Base-by-base conservation (phyloP, 1,140 invertebrate species). In the Drosophila simulans region DNA sequence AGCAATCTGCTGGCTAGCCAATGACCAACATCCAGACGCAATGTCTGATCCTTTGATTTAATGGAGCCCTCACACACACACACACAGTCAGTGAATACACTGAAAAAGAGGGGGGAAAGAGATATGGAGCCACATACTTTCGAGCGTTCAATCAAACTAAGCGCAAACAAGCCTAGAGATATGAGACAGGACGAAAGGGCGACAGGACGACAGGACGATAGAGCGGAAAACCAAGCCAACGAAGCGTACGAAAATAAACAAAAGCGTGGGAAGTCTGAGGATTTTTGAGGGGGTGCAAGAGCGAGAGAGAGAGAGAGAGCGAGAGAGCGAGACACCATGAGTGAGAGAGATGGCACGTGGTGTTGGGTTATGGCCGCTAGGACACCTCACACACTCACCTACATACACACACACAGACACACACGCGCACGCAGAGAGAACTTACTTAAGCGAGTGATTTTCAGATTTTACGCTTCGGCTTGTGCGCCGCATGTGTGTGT, bases 361-460 rank as follows among this genome's bases (percentile, higher is more conserved):
- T 46, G 73, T 39, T 66, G 13, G 58, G 34, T 51, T 56, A 75
- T 64, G 69, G 66, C 58, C 56, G 48, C 58, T 62, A 64, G 69
- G 62, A 73, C 35, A 59, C 31, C 20, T 48, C 40, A 72, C 68
- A 68, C 68, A 49, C 43, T 58, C 35, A 17, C 43, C 20, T 22
- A 22, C 20, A 22, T 22, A 34, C 43, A 48, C 43, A 11, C 42
- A n/a, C 53, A 11, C 58, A n/a, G n/a, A 39, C 45, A 34, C 62
- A 15, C 39, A 12, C 52, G 39, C 34, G 51, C 65, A 51, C 42
- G 63, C 54, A 62, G 43, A 48, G 46, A 57, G 56, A 75, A 86
- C 70, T 89, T 89, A 73, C 83, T 88, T 88, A 83, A 83, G 79
- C 79, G 68, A 88, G 70, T 88, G 84, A 88, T 88, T 88, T 88